phyloP scores from a whole-genome alignment of 1,140 invertebrate genomes.

The Meteorus sp. region DNA sequence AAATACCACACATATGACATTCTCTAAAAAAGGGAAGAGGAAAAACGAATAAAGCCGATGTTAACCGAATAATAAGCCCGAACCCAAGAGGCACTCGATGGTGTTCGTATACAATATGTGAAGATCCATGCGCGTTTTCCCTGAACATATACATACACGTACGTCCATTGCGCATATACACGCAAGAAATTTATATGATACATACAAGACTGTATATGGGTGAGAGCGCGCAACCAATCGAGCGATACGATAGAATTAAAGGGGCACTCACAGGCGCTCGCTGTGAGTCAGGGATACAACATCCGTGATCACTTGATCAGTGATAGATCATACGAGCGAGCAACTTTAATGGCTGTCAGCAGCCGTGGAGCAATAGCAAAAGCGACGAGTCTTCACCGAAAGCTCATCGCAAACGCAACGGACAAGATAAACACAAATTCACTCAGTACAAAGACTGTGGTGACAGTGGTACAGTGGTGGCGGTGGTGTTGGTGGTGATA shows the following conservation, averaged over 20 bases:
- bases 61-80: neutral
- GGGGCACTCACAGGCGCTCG: conserved; percentile 7
- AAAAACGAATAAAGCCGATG: neutral
- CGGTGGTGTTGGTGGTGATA: neutral
- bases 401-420: conserved; percentile 1
- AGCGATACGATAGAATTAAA: conserved; percentile 20
- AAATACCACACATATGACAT: neutral
- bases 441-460: no score
- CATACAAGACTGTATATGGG: neutral
- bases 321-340: conserved; percentile 1
- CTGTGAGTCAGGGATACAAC: neutral
- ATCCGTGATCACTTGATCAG: no score
- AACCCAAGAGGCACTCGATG: conserved; percentile 9
- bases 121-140: neutral
- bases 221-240: conserved; percentile 8
- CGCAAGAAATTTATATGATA: no score
- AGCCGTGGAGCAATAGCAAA: conserved; percentile 9
- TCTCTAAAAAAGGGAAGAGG: neutral
- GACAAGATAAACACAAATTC: no score
- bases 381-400: conserved; percentile 15
- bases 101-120: neutral
- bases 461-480: no score
- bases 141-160: neutral
- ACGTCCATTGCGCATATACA: neutral
- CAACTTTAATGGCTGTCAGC: conserved; percentile 29